Conservation (phyloP, 2,888 invertebrate genomes). For the Nephrotoma flavescens region DNA sequence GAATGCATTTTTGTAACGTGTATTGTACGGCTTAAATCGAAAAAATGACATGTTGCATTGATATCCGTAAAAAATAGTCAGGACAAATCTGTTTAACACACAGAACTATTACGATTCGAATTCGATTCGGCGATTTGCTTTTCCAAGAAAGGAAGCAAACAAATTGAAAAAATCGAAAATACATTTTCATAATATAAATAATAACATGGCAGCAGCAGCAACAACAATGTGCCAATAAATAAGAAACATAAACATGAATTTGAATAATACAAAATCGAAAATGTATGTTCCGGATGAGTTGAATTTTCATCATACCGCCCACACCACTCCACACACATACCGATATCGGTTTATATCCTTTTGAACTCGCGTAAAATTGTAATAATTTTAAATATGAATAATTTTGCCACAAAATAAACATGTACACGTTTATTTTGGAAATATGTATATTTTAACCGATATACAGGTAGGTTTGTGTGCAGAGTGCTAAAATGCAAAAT, state of each 20-base stretch:
- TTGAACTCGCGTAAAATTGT: not conserved
- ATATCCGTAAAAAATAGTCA: not conserved
- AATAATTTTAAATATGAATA: not conserved
- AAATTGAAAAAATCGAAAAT: not conserved
- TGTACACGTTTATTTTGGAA: not conserved
- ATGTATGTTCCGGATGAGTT: not conserved
- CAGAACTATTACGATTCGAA: not conserved
- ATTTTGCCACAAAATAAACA: not conserved
- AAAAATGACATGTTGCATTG: not conserved
- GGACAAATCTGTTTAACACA: not conserved
- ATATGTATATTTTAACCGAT: not conserved
- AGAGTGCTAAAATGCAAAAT: not conserved
- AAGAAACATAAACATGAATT: not conserved
- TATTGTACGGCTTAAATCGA: not conserved
- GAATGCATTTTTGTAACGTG: not conserved
- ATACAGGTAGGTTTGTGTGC: not conserved
- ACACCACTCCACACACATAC: not conserved
- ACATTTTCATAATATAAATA: not conserved
- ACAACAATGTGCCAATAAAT: not conserved
- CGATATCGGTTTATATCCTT: not conserved
- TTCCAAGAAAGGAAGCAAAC: not conserved
- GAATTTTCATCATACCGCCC: not conserved
- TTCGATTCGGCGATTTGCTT: not conserved
- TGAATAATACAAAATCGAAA: not conserved
- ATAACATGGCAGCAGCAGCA: not conserved